Percentiles rank a stretch among this genome's conserved stretches.
Evolutionary conservation across 2,888 invertebrate genomes (phyloP).

Genomic region (Orthonevra nobilis): DNA sequence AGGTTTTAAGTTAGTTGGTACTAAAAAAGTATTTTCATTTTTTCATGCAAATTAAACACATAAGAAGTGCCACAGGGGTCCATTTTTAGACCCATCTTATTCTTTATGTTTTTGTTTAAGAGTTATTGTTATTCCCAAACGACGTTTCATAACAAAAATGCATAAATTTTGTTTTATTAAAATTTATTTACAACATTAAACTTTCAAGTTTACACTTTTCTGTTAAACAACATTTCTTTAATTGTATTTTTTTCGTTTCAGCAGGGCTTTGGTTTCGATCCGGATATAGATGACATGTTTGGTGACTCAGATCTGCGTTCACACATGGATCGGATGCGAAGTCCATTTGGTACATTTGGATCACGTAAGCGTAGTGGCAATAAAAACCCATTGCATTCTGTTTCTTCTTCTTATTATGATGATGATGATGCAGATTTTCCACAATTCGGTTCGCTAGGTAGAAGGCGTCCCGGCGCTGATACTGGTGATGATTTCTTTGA

Average conservation of each 20-base stretch:
- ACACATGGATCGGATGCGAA: slow-evolving; percentile 78
- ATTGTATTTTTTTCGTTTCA: slow-evolving; percentile 72
- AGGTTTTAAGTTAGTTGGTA: no score
- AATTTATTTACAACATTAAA: no score
- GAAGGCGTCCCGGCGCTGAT: slow-evolving; percentile 72
- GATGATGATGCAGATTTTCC: slow-evolving; percentile 78
- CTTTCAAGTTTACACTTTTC: no score
- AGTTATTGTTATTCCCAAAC: no score
- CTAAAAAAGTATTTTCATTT: no score
- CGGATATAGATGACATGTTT: slow-evolving; percentile 77
- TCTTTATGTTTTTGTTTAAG: no score
- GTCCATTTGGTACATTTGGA: slow-evolving; percentile 78
- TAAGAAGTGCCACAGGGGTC: no score
- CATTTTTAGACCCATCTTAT: no score
- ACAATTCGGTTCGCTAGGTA: slow-evolving; percentile 77
- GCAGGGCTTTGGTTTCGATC: slow-evolving; percentile 79
- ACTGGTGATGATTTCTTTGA: slow-evolving; percentile 76
- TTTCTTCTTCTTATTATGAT: slow-evolving; percentile 75
- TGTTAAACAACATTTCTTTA: no score
- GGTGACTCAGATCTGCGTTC: slow-evolving; percentile 77
- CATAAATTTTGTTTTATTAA: neutral
- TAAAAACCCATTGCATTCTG: slow-evolving; percentile 74
- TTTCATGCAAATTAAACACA: no score
- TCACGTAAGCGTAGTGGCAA: slow-evolving; percentile 79
- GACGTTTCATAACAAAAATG: no score